These are phyloP conservation scores for Apaloderma vittatum DNA, from an alignment of 2,113 vertebrate species.

Conservation along the genomic window DNA sequence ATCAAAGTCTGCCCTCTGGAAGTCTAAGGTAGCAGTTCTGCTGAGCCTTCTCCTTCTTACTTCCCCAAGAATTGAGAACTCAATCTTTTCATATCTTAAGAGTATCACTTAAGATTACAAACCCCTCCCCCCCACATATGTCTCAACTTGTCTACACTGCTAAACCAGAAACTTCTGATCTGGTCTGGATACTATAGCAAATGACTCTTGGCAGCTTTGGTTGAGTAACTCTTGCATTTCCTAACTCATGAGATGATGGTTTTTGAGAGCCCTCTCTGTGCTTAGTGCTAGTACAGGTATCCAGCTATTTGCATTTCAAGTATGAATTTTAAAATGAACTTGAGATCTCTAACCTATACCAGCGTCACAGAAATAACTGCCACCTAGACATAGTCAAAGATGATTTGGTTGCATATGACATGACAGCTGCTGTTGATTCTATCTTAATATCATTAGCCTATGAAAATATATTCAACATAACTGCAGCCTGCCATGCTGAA, in stretches of 20 bases:
- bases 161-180: neutral
- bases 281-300: neutral
- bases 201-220: neutral
- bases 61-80: too few relatives aligned
- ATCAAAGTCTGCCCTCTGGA: too few relatives aligned
- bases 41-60: too few relatives aligned
- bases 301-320: neutral
- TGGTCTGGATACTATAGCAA: neutral
- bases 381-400: neutral
- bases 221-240: neutral
- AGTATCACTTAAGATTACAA: too few relatives aligned
- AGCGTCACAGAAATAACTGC: neutral
- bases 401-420: neutral
- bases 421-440: slow-evolving; percentile 28
- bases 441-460: slow-evolving; percentile 43
- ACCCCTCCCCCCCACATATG: too few relatives aligned
- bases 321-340: neutral
- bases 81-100: too few relatives aligned
- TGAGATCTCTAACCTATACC: neutral
- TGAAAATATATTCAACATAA: slow-evolving; percentile 23
- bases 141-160: neutral
- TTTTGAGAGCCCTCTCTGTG: neutral
- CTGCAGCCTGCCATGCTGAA: neutral
- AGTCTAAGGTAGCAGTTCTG: too few relatives aligned
- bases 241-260: neutral